phyloP scores from a whole-genome alignment of 1,140 invertebrate species.

The Drosophila grimshawi region DNA sequence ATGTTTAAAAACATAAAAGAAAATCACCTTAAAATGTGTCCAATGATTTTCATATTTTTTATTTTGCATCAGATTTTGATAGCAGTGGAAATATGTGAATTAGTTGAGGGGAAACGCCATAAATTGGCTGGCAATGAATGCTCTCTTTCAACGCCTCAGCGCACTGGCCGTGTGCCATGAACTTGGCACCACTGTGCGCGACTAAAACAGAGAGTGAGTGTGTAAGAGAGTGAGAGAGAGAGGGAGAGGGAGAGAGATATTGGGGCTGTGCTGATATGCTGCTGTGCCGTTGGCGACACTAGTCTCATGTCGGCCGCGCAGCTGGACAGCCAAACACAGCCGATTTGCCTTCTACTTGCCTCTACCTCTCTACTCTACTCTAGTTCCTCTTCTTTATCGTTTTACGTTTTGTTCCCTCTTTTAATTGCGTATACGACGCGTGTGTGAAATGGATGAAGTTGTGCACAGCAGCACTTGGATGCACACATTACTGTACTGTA shows the following conservation, averaged over 20 bases:
- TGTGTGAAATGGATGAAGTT: conserved; percentile 58
- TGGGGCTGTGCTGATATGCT: conserved; percentile 58
- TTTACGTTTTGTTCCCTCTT: conserved; percentile 34
- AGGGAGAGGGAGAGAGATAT: conserved; percentile 35
- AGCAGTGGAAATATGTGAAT: conserved; percentile 10
- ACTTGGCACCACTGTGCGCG: conserved; percentile 65
- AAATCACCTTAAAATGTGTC: conserved; percentile 25
- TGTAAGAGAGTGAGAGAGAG: conserved; percentile 22
- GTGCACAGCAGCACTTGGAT: conserved; percentile 56
- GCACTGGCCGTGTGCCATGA: conserved; percentile 44
- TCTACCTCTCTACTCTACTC: too few species aligned
- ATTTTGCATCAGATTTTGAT: conserved; percentile 8
- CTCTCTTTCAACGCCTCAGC: conserved; percentile 4
- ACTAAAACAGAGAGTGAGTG: conserved; percentile 24
- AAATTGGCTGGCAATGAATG: conserved; percentile 35
- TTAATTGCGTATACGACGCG: conserved; percentile 44
- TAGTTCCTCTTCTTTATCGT: not conserved
- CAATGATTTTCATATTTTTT: conserved; percentile 13
- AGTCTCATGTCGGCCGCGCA: conserved; percentile 76
- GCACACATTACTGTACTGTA: conserved; percentile 61
- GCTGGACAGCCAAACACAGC: conserved; percentile 68
- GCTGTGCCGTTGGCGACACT: conserved; percentile 56
- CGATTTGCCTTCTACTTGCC: conserved; percentile 35
- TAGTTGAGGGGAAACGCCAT: conserved; percentile 22
- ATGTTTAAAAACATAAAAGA: conserved; percentile 43